These are phyloP conservation scores for Eupithecia dodoneata DNA, from an alignment of 2,888 invertebrate species.

Conservation along the genomic window DNA sequence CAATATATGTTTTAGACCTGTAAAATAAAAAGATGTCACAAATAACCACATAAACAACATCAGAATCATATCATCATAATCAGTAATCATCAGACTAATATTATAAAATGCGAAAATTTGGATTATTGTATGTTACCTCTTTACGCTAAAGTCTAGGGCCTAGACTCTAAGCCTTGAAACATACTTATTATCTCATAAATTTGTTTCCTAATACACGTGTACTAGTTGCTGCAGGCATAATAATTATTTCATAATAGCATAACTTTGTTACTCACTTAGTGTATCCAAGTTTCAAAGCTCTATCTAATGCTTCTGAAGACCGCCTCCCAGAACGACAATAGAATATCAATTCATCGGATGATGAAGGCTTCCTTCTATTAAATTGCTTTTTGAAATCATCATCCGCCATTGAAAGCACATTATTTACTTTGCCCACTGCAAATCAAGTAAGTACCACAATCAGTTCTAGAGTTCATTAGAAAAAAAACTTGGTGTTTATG, in stretches of 20 bases:
- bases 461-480: neutral
- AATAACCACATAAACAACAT: neutral
- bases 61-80: neutral
- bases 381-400: slow-evolving; percentile 70
- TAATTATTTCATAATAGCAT: neutral
- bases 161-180: neutral
- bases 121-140: neutral
- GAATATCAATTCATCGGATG: slow-evolving; percentile 73
- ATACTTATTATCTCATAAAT: neutral
- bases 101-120: neutral
- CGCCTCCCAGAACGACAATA: slow-evolving; percentile 75
- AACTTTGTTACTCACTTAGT: slow-evolving; percentile 59
- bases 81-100: no score
- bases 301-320: slow-evolving; percentile 69
- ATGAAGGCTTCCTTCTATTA: slow-evolving; percentile 66
- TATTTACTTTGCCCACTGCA: slow-evolving; percentile 65
- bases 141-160: no score
- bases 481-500: neutral
- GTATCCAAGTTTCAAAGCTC: slow-evolving; percentile 75
- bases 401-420: slow-evolving; percentile 69
- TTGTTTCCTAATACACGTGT: neutral
- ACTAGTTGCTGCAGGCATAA: neutral
- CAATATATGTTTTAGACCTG: slow-evolving; percentile 78
- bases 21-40: neutral
- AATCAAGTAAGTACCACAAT: neutral